Evolutionary conservation across 2,797 vertebrate genomes (phyloP), one percentile per base, ranked within the genome.

Genomic region (Schizopygopsis pylzovi): DNA sequence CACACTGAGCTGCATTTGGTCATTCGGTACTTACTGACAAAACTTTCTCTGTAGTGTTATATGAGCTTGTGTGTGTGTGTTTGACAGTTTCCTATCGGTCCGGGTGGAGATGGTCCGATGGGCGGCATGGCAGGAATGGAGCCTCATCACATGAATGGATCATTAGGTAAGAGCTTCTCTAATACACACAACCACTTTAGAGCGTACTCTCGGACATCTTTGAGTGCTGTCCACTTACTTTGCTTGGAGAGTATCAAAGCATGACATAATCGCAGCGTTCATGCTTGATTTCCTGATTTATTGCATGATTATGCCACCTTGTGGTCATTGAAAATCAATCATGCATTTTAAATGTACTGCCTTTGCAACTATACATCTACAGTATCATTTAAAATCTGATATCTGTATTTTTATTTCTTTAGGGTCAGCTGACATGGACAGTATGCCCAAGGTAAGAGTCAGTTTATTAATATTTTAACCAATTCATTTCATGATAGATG

Each of bases 371-470:
- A 6, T 22, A 4, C 3, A 37, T n/a, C 49, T 54, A n/a, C 37
- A 41, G 39, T 28, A 18, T 18, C 0, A 11, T 45, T 61, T n/a
- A 0, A 16, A 25, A 65, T 12, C 3, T n/a, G n/a, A n/a, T 68
- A 61, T 79, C 12, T 22, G 47, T 87, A 70, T 54, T 80, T 72
- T 13, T 22, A 13, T 28, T 73, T 33, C 65, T 81, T 90, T 91
- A 99, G 98, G 97, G 85, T 99, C 98, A 89, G 98, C 97, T 93
- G 98, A 99, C 91, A 99, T 99, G 95, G 98, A 99, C 94, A 98
- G 97, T 95, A 97, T 99, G 95, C 97, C 98, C 91, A 94, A 94
- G 92, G 18, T 20, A 71, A 12, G 47, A 45, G 25, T 72, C 67
- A 71, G 15, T 45, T 7, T 13, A n/a, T 71, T 33, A 1, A 76